Base-by-base conservation (phyloP, 1,140 invertebrate species). In the Lycorma delicatula region DNA sequence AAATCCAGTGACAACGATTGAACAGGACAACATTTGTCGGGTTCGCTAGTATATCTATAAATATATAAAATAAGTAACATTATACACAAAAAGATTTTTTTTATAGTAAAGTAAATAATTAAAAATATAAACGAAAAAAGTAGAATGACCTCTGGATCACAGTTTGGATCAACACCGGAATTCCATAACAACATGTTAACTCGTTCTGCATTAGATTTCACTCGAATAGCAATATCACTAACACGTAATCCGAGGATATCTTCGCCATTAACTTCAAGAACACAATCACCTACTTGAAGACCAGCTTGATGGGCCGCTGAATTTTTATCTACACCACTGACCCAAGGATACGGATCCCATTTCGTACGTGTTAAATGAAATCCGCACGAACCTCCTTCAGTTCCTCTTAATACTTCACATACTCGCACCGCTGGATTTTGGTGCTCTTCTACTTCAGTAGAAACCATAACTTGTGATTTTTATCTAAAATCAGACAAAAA, bases 261-360 rank as follows among this genome's bases (percentile, higher is more conserved):
- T 18, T 74, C 70, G 2, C 75, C 77, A 55, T 82, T 79, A n/a
- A 84, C 76, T 69, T 79, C 76, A 31, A 84, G 65, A 41, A 85
- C 66, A 67, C 82, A 85, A 65, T 85, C 83, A 13, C 83, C 83
- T 13, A 62, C 54, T 56, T 68, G 67, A 13, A 81, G 64, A 22
- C 77, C 79, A 16, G 75, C 71, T 23, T 59, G 62, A 20, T 72
- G 66, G 13, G 78, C 77, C 23, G 75, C 71, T 20, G 77, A 75
- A 34, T 69, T 72, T 1, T 50, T 55, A 27, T 77, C 77, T 16
- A 80, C 76, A 22, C 70, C 72, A 62, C 70, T 75, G 22, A 75
- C 75, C 82, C 82, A 84, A 27, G 83, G 83, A 74, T 85, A 85
- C 4, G 83, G 82, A 72, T 85, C 83, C 82, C 81, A 85, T 65